These are phyloP conservation scores for Sturmia bella DNA, from an alignment of 2,888 invertebrate genomes.

Conservation along the genomic window DNA sequence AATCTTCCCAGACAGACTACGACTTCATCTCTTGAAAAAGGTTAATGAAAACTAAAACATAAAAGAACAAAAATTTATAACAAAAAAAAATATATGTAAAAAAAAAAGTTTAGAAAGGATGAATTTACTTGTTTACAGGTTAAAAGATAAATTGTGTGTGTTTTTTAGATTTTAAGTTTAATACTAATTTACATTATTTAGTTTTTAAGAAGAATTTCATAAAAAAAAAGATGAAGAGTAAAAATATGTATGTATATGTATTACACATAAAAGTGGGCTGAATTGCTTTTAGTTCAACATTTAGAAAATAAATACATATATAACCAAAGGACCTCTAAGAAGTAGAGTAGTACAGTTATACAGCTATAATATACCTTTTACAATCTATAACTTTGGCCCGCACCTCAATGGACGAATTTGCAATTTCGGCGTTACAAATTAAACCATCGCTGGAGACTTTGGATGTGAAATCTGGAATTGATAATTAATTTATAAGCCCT, in stretches of 20 bases:
- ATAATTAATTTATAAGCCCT: too few relatives aligned
- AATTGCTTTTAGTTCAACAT: too few relatives aligned
- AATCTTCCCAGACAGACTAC: slow-evolving; percentile 36
- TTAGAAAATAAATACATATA: too few relatives aligned
- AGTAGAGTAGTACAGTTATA: too few relatives aligned
- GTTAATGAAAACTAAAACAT: slow-evolving; percentile 24
- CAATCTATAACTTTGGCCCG: too few relatives aligned
- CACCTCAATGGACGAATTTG: too few relatives aligned
- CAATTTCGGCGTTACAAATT: too few relatives aligned
- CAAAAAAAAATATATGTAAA: slow-evolving; percentile 41
- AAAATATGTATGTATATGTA: background rate
- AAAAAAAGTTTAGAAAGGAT: slow-evolving; percentile 44
- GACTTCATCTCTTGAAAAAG: slow-evolving; percentile 4
- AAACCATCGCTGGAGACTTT: too few relatives aligned
- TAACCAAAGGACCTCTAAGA: too few relatives aligned
- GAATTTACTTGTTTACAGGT: slow-evolving; percentile 64
- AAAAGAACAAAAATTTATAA: slow-evolving; percentile 31
- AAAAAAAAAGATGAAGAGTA: slow-evolving; percentile 33
- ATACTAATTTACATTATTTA: slow-evolving; percentile 59
- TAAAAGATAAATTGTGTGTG: slow-evolving; percentile 65
- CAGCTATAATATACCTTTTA: too few relatives aligned
- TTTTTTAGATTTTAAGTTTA: slow-evolving; percentile 63
- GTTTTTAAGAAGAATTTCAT: slow-evolving; percentile 53
- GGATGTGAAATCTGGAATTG: too few relatives aligned
- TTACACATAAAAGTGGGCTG: too few relatives aligned